Base-by-base conservation (phyloP, 2,888 invertebrate genomes). In the Phyllotreta striolata region DNA sequence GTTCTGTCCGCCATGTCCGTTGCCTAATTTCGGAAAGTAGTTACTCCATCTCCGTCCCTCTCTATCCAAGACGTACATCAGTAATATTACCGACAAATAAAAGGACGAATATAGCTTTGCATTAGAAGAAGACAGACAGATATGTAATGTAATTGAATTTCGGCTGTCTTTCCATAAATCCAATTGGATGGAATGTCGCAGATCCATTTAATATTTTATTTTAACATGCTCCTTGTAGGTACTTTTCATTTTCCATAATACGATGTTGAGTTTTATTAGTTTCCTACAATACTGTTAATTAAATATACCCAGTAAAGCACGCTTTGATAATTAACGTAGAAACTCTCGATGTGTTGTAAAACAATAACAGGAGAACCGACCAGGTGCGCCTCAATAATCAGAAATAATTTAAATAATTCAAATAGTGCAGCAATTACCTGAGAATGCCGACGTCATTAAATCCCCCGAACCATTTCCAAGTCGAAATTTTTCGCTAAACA, bases 391-490 rank as follows among this genome's bases (percentile, higher is more conserved):
- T 8, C 24, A 24, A 9, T 24, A 47, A 24, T 35, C 6, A 56
- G 24, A 24, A 3, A 24, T 24, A 24, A 24, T 24, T 4, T 4
- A 34, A 41, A 35, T 49, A 41, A 58, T 58, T 58, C 51, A 49
- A 58, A 51, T 58, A 58, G 43, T 40, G 49, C 7, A 10, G 14
- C 51, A 58, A 49, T 58, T 58, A 58, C 41, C 35, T 10, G 58
- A 14, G 58, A 58, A 58, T 58, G 58, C 43, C 58, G 51, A 51
- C 58, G 51, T 49, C 58, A 58, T 52, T 59, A 59, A 59, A 51
- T 39, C 43, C 59, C 24, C 46, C 10, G 43, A 59, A 51, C 51
- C 51, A 52, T 59, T 12, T 39, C 24, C 24, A 24, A 58, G 57
- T 58, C 49, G 34, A 51, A 52, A 59, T 59, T 59, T 51, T 59